A percentile compares a stretch with the other conserved stretches of the same genome.
phyloP scores from a whole-genome alignment of 2,113 vertebrate species.

The Phalacrocorax aristotelis region DNA sequence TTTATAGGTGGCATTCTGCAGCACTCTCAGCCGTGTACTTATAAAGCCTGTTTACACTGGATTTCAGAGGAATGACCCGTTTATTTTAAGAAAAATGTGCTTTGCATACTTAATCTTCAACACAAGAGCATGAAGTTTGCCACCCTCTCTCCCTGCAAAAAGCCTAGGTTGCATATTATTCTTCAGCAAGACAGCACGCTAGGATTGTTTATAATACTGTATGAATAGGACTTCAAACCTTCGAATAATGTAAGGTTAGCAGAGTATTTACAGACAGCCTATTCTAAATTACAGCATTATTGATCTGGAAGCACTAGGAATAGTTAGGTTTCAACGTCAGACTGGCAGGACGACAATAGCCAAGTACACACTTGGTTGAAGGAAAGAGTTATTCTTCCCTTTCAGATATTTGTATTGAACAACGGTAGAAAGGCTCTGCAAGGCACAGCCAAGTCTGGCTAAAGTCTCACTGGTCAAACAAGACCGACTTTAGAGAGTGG shows the following conservation, averaged over 20 bases:
- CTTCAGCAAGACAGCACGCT: background rate
- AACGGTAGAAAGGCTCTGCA: background rate
- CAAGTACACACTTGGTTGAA: background rate
- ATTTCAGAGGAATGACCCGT: constrained; percentile 5
- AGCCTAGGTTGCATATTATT: background rate
- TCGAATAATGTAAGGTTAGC: background rate
- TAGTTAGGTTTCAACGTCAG: background rate
- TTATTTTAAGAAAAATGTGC: background rate
- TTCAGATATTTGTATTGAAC: background rate
- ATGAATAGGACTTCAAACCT: background rate
- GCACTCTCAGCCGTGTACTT: background rate
- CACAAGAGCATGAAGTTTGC: background rate
- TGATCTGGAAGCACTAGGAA: background rate
- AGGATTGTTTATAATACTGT: background rate
- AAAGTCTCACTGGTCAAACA: background rate
- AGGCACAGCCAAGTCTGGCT: background rate
- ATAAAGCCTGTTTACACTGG: background rate
- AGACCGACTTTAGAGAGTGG: background rate
- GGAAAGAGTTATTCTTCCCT: background rate
- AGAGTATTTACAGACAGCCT: background rate
- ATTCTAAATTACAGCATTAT: background rate
- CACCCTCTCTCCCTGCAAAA: background rate
- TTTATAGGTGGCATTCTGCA: background rate
- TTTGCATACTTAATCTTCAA: background rate
- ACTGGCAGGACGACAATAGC: background rate